Base-by-base conservation (phyloP, 2,797 vertebrate genomes). In the Pelobates cultripes region DNA sequence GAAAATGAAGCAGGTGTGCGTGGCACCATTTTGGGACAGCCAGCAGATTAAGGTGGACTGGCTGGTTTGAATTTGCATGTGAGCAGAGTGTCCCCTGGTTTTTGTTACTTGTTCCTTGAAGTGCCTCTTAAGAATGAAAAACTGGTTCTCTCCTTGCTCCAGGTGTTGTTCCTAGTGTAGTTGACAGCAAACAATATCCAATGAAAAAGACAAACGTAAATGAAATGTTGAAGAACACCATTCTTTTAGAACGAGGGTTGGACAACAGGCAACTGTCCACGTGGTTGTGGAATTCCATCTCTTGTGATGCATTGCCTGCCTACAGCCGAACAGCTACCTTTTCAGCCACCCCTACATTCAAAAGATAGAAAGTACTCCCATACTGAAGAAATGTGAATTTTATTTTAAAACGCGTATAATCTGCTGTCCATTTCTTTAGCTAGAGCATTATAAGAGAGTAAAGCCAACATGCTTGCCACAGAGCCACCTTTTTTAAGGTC, bases 111-210 rank as follows among this genome's bases (percentile, higher is more conserved):
- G 45, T 81, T 76, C 79, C 81, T 69, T 78, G 51, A 83, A 83
- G 81, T 83, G 81, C 81, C 81, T 83, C 75, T 71, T 60, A 77
- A 73, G 70, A 78, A 47, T 82, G 75, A 78, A 83, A 73, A 78
- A 78, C 75, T 73, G 75, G 60, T 40, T 77, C 43, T 68, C 70
- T 74, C 57, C 45, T 77, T 73, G 75, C 63, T 73, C 61, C 75
- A 72, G 42, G 47, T 80, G 70, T 73, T 80, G n/a, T 3, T 53
- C 47, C 12, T 71, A 71, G 70, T 8, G 70, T 28, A 71, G 70
- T 13, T 71, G 45, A 40, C 43, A 28, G 14, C 42, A 68, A 68
- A 68, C 61, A 64, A 64, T 28, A 64, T 40, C 17, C 61, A 28
- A 28, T 40, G 14, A 64, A 28, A 14, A 6, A 64, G 61, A 10